Evolutionary conservation across 2,113 vertebrate species (phyloP), one percentile per base, ranked within the genome.

Genomic region (Mastomys coucha): DNA sequence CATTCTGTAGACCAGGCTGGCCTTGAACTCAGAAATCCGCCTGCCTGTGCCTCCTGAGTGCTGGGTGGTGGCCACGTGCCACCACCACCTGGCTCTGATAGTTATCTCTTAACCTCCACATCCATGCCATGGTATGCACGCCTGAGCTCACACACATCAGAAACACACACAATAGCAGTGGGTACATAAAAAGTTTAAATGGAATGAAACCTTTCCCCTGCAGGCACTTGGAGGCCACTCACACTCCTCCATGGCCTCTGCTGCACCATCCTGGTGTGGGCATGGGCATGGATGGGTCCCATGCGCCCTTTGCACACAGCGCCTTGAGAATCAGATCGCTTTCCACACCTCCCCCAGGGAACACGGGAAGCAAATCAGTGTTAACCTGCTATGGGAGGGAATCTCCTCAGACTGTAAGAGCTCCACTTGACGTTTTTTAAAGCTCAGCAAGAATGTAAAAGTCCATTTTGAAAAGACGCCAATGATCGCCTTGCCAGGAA

Each of bases 271-370:
- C 53, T 0, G 1, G 75, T 75, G 20, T 26, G 2, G 45, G 28
- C 5, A 0, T 5, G 12, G 0, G 0, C 5, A 0, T 4, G 12
- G 0, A 0, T 42, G n/a, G 72, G n/a, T 65, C n/a, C 6, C 49
- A 17, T 2, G 1, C 0, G 19, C 5, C 14, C 67, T 39, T 19
- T 31, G 36, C 56, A 20, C 28, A 63, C 73, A 1, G 0, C 42
- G 16, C 58, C 84, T 10, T 11, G 8, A 11, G 33, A 49, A 39
- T 12, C 58, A 20, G 81, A 53, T 36, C 22, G 28, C 67, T 24
- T 45, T 72, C 39, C 20, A 5, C 49, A 16, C 42, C n/a, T 75
- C 78, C 67, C 89, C 39, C 42, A 85, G 94, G 78, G 84, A 76
- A 26, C 24, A 17, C 78, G 13, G 1, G 5, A 31, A 88, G 51